A percentile compares a stretch with the other conserved stretches of the same genome.
Conservation (phyloP, 2,797 vertebrate species). For the Clarias laeviceps region DNA sequence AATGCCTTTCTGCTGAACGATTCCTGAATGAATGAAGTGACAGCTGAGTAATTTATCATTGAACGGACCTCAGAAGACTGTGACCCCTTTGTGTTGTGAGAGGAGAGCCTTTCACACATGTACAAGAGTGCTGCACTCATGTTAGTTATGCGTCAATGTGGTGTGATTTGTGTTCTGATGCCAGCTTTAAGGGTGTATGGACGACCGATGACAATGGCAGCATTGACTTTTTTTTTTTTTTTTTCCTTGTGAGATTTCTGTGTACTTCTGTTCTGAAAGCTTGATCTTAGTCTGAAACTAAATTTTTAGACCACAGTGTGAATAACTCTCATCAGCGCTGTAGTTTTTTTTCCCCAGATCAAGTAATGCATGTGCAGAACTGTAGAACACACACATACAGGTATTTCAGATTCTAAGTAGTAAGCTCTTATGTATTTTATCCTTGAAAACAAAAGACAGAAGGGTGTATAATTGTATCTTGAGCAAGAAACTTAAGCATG, state of each 20-base stretch:
- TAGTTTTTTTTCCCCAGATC: background rate
- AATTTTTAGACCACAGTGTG: background rate
- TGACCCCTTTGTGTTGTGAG: background rate
- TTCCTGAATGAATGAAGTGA: conserved; percentile 19
- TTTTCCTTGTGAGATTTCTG: background rate
- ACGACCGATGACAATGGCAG: conserved; percentile 1
- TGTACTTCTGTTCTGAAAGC: background rate
- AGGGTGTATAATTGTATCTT: background rate
- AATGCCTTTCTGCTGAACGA: background rate
- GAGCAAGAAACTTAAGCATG: background rate
- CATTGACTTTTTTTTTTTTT: background rate
- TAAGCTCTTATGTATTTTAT: background rate
- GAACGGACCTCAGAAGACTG: conserved; percentile 1
- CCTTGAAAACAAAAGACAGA: background rate
- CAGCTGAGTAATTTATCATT: conserved; percentile 25
- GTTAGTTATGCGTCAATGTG: background rate
- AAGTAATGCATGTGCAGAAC: background rate
- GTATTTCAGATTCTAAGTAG: background rate
- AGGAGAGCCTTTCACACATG: background rate
- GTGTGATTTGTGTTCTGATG: background rate
- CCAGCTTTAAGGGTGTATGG: background rate
- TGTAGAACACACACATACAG: background rate
- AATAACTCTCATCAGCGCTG: background rate
- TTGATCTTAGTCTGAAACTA: background rate
- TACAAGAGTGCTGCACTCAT: background rate